Conservation (phyloP, 2,113 vertebrate species). For the Dermatemys mawii region DNA sequence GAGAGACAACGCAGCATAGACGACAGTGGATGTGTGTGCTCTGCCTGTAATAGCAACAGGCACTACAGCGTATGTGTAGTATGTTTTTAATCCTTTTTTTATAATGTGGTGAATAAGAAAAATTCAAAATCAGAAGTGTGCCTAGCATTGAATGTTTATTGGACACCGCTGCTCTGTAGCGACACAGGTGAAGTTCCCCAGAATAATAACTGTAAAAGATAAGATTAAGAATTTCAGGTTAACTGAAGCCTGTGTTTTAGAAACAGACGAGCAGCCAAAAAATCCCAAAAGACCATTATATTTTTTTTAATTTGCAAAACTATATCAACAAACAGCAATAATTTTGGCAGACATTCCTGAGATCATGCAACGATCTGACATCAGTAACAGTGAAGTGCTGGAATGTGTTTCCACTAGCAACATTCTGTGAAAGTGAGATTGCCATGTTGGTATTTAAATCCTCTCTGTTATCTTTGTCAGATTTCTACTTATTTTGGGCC, state of each 20-base stretch:
- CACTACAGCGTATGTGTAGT: no score
- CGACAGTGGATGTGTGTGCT: no score
- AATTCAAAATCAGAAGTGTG: no score
- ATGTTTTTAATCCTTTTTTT: no score
- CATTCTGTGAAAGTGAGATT: constrained; percentile 24
- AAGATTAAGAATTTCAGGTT: background rate
- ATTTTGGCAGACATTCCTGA: background rate
- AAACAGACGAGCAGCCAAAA: background rate
- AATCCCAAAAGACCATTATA: background rate
- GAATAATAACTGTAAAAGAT: background rate
- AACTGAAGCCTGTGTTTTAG: background rate
- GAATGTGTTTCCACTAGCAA: constrained; percentile 71
- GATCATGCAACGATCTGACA: constrained; percentile 59
- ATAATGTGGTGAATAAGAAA: no score
- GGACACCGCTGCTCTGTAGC: no score
- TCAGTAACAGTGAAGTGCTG: constrained; percentile 70
- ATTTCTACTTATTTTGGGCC: background rate
- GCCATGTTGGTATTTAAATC: background rate
- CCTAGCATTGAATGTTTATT: no score
- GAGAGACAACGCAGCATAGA: no score
- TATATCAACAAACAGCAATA: background rate
- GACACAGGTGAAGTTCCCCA: background rate
- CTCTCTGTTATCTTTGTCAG: background rate
- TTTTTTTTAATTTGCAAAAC: background rate
- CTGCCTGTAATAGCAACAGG: no score